Evolutionary conservation across 2,888 invertebrate genomes (phyloP), one percentile per base, ranked within the genome.

Genomic region (Xylophagus ater): DNA sequence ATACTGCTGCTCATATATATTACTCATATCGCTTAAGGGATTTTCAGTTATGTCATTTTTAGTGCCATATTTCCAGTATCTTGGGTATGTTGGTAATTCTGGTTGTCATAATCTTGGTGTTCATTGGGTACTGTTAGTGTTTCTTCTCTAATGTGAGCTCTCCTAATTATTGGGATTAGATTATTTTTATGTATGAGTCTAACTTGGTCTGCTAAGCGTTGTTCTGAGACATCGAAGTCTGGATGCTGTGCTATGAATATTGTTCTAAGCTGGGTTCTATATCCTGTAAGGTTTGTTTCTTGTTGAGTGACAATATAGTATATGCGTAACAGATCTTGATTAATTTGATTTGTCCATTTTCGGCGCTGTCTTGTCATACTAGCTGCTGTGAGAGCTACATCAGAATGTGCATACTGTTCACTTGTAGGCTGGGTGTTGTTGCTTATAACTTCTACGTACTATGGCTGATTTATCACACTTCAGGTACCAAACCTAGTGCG

Each of bases 321-420:
- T 30, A 14, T 23, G 42, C 28, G 40, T 21, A 40, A 40, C 2
- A 40, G 23, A 12, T 34, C 12, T 40, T 40, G 29, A 20, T 40
- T 40, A n/a, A 34, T 34, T 5, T 28, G 21, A 25, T 34, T 40
- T 34, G 39, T 40, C 39, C 39, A 40, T 40, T 35, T 40, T 29
- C 40, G n/a, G 34, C 40, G 40, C 34, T 40, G 40, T 35, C 40
- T 18, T 35, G 34, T 14, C 35, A 28, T 40, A 9, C 40, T 35
- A 40, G 40, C 34, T 20, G 30, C 30, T 13, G 34, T 40, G 42
- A 38, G 34, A 34, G 42, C 37, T 42, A 23, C 42, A 34, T 42
- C 42, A 13, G 37, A 17, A 14, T 37, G 40, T 37, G 43, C 40
- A 10, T 37, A 40, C 40, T 37, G 36, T 33, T 43, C 43, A 43